A percentile compares a stretch with the other conserved stretches of the same genome.
Evolutionary conservation across 2,888 invertebrate species (phyloP).

Genomic region (Chydorus sphaericus): DNA sequence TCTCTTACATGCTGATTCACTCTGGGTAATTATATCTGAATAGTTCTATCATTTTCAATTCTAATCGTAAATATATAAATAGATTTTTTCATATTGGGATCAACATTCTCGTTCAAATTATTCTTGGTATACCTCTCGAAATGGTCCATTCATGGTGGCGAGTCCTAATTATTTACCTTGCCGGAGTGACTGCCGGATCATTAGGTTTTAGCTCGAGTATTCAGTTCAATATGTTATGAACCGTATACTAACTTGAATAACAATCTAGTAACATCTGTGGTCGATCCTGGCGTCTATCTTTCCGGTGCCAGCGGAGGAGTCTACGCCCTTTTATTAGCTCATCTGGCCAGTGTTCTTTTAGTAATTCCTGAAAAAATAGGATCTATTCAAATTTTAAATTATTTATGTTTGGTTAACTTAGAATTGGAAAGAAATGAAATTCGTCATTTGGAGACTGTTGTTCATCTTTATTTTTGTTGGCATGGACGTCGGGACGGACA

Average conservation of each 20-base stretch:
- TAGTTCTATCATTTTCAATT: too few relatives aligned
- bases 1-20: slow-evolving; percentile 93
- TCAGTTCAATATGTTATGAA: too few relatives aligned
- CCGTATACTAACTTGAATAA: too few relatives aligned
- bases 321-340: slow-evolving; percentile 83
- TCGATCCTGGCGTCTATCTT: slow-evolving; percentile 60
- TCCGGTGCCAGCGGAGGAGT: slow-evolving; percentile 88
- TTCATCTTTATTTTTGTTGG: slow-evolving; percentile 65
- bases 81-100: slow-evolving; percentile 75
- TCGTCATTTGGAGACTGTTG: slow-evolving; percentile 65
- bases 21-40: too few relatives aligned
- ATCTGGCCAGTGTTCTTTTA: slow-evolving; percentile 80
- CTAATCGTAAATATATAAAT: slow-evolving; percentile 17
- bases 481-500: slow-evolving; percentile 75
- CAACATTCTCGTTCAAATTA: slow-evolving; percentile 78
- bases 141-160: slow-evolving; percentile 95
- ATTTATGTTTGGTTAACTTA: too few relatives aligned
- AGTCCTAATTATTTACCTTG: slow-evolving; percentile 63
- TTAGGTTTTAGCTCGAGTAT: too few relatives aligned
- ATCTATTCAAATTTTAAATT: too few relatives aligned
- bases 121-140: slow-evolving; percentile 86
- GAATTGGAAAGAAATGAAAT: slow-evolving; percentile 98
- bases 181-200: slow-evolving; percentile 73
- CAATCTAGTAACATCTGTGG: slow-evolving; percentile 68
- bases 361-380: too few relatives aligned